Conservation (phyloP, 2,113 vertebrate genomes). For the Callorhinus ursinus region DNA sequence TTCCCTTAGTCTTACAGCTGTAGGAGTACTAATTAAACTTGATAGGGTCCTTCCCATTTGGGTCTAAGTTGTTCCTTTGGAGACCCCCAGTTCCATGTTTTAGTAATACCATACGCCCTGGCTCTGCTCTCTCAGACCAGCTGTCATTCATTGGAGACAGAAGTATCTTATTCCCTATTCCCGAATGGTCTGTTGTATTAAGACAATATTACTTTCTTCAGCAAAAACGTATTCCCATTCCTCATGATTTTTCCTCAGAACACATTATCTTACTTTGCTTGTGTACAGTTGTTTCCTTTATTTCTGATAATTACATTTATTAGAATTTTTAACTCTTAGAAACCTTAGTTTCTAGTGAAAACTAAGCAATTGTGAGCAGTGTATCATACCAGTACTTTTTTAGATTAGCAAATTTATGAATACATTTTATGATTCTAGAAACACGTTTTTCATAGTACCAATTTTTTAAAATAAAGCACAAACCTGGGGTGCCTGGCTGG, state of each 20-base stretch:
- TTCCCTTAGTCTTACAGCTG: background rate
- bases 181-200: background rate
- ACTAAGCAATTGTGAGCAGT: background rate
- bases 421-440: background rate
- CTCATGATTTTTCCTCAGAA: background rate
- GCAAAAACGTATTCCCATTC: background rate
- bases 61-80: background rate
- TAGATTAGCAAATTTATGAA: background rate
- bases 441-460: background rate
- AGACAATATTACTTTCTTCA: background rate
- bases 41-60: background rate
- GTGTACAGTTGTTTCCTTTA: background rate
- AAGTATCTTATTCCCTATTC: background rate
- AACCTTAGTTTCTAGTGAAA: background rate
- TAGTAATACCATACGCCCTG: background rate
- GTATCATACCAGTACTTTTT: background rate
- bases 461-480: background rate
- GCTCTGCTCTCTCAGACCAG: background rate
- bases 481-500: background rate
- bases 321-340: background rate
- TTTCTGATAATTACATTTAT: background rate
- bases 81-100: background rate
- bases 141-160: background rate
- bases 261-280: background rate
- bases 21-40: background rate